Percentiles rank a stretch among this genome's conserved stretches.
Conservation (phyloP, 2,113 vertebrate species). For the Zootoca vivipara region DNA sequence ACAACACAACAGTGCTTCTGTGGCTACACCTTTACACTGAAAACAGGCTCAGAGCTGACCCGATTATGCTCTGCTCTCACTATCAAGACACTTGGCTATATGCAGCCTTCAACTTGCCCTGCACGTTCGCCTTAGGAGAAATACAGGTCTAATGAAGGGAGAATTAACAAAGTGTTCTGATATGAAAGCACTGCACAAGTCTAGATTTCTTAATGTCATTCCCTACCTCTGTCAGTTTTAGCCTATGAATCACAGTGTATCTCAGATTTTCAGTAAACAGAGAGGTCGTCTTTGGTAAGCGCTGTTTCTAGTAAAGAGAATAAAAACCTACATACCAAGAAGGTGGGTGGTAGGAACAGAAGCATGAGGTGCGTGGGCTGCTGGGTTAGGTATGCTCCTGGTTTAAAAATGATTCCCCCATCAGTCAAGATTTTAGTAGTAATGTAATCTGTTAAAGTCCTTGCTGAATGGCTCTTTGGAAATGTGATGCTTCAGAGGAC, state of each 20-base stretch:
- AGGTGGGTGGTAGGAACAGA: constrained; percentile 38
- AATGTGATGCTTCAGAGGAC: background rate
- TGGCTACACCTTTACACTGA: background rate
- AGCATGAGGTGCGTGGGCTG: background rate
- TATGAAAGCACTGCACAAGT: background rate
- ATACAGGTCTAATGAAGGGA: background rate
- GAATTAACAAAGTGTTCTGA: background rate
- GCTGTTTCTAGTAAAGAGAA: constrained; percentile 63
- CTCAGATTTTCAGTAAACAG: constrained; percentile 58
- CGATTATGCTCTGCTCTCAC: background rate
- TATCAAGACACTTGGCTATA: too few species aligned
- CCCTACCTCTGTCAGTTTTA: background rate
- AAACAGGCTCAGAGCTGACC: background rate
- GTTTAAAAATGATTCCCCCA: background rate
- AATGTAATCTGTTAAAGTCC: background rate
- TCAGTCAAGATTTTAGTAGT: constrained; percentile 37
- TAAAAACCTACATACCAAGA: constrained; percentile 17
- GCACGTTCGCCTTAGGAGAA: background rate
- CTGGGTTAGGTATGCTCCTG: background rate
- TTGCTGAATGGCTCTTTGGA: background rate
- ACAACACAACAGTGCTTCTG: background rate
- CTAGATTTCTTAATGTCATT: background rate
- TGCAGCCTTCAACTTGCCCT: background rate
- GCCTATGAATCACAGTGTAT: constrained; percentile 50
- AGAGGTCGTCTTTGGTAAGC: constrained; percentile 41